Evolutionary conservation across 2,888 invertebrate genomes (phyloP).

Genomic region (Belgica antarctica): DNA sequence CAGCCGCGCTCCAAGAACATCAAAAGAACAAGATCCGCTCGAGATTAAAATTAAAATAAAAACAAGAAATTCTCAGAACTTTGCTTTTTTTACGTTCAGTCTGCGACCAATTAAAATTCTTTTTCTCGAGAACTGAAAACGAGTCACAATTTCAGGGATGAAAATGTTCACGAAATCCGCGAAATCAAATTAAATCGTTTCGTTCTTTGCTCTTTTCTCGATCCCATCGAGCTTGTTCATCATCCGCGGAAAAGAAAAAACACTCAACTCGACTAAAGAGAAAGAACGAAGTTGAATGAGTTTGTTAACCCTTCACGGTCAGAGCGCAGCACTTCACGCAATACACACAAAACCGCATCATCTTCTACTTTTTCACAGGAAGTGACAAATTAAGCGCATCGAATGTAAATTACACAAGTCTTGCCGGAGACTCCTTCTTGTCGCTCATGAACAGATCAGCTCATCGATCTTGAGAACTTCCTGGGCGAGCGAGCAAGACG

Average conservation of each 20-base stretch:
- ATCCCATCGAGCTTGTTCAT: conserved; percentile 8
- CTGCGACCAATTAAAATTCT: conserved; percentile 36
- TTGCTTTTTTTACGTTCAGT: conserved; percentile 24
- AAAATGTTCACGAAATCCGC: neutral
- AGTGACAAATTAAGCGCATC: conserved; percentile 41
- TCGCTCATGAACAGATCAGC: conserved; percentile 3
- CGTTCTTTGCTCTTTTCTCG: neutral
- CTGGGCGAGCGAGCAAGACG: neutral
- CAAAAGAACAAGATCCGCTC: conserved; percentile 17
- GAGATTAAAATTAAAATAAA: conserved; percentile 13
- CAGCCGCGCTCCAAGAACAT: no score
- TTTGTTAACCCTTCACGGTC: conserved; percentile 43
- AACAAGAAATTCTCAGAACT: conserved; percentile 18
- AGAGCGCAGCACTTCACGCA: conserved; percentile 32
- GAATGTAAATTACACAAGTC: conserved; percentile 24
- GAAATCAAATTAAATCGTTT: neutral
- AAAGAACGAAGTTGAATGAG: conserved; percentile 23
- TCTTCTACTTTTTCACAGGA: conserved; percentile 28
- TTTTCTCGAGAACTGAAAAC: conserved; percentile 2
- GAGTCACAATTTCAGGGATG: conserved; percentile 9
- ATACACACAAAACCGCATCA: conserved; percentile 2
- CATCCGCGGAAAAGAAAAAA: conserved; percentile 23
- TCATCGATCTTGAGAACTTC: conserved; percentile 3
- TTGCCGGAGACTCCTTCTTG: neutral
- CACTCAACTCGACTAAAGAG: no score